Base-by-base conservation (phyloP, 1,140 invertebrate species). In the Macrobrachium rosenbergii region DNA sequence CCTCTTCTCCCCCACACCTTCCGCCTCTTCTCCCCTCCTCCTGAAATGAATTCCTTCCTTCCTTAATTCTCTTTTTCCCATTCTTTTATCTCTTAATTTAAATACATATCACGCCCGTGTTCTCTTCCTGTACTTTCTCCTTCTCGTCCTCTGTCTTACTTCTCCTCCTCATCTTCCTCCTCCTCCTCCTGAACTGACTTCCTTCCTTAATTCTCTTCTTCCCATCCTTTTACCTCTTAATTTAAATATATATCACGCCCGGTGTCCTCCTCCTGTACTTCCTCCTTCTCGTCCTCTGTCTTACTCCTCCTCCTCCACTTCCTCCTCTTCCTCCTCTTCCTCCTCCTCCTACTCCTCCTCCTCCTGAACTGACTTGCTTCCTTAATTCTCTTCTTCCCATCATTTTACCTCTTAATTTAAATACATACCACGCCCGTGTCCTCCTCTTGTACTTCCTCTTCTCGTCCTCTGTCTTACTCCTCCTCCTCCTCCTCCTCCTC, bases 241-340 rank as follows among this genome's bases (percentile, higher is more conserved):
- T 76, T 58, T 16, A 43, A 52, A 43, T 43, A 43, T 45, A 10
- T 76, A n/a, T 43, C 8, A n/a, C 23, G 23, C 28, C 43, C 37
- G n/a, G 7, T 23, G 3, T 23, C 21, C 21, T 21, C 10, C 69
- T 73, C 69, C 43, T 76, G 10, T n/a, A 62, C n/a, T 11, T 62
- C 63, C 60, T 67, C 62, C 43, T 28, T 62, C 60, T 43, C 60
- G 19, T 6, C 63, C 37, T 43, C 37, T 45, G 23, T 64, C 62
- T 80, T 43, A 28, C 77, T 63, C 62, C 43, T 63, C 63, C 62
- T 43, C 23, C 43, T 43, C 37, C 78, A n/a, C n/a, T n/a, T 43
- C 78, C 19, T 43, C 19, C 23, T 81, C 62, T n/a, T 63, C 62
- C 21, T 64, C 59, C 2, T 79, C 19, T 45, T 58, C 52, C 23